Evolutionary conservation across 2,113 vertebrate species (phyloP).

Genomic region (Ictidomys tridecemlineatus): DNA sequence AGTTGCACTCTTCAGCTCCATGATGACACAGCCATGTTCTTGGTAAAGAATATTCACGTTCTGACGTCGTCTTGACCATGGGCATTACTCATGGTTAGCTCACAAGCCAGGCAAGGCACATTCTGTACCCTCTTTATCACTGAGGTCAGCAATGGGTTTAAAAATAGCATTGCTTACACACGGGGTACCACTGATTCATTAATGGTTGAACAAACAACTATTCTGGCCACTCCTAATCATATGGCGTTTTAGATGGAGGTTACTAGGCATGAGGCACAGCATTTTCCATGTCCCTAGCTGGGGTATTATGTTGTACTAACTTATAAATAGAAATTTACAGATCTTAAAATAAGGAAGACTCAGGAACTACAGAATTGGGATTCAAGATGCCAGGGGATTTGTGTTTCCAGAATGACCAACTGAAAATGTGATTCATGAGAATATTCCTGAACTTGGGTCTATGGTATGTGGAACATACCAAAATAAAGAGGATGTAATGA

Average conservation of each 20-base stretch:
- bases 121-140: slow-evolving; percentile 73
- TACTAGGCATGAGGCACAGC: background rate
- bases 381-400: background rate
- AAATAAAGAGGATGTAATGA: background rate
- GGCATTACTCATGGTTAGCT: slow-evolving; percentile 42
- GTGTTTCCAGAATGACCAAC: slow-evolving; percentile 15
- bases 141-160: slow-evolving; percentile 73
- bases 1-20: background rate
- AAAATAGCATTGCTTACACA: slow-evolving; percentile 72
- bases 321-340: background rate
- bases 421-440: slow-evolving; percentile 11
- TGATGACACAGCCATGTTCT: slow-evolving; percentile 20
- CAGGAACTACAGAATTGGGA: background rate
- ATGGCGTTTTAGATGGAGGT: background rate
- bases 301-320: background rate
- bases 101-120: slow-evolving; percentile 57
- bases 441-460: background rate
- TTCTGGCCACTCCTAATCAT: background rate
- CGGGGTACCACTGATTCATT: slow-evolving; percentile 63
- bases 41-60: slow-evolving; percentile 52
- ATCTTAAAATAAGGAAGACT: background rate
- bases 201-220: background rate
- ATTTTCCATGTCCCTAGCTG: background rate
- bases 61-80: slow-evolving; percentile 61
- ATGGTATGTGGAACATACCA: background rate